These are phyloP conservation scores for Polietes domitor DNA, from an alignment of 2,888 invertebrate genomes.

Conservation along the genomic window DNA sequence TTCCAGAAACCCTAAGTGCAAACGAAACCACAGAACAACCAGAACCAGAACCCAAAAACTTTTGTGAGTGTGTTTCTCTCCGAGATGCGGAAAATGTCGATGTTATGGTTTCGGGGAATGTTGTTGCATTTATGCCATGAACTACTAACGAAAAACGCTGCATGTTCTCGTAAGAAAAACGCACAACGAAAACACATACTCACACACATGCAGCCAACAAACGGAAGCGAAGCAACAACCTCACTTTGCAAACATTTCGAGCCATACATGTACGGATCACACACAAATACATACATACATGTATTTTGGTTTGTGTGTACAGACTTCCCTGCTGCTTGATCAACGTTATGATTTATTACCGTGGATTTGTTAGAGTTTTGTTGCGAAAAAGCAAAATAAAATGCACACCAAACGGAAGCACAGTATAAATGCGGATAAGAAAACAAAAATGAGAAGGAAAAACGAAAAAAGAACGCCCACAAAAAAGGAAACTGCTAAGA, in stretches of 20 bases:
- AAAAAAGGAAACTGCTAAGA: slow-evolving; percentile 3
- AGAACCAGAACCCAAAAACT: background rate
- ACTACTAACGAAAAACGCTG: background rate
- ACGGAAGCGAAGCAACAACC: slow-evolving; percentile 11
- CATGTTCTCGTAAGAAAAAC: background rate
- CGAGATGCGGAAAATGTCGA: slow-evolving; percentile 23
- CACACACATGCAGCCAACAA: background rate
- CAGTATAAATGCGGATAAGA: slow-evolving; percentile 33
- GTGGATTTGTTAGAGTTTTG: slow-evolving; percentile 38
- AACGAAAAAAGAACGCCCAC: background rate
- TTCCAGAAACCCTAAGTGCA: background rate
- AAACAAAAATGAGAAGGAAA: background rate
- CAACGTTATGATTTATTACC: slow-evolving; percentile 37
- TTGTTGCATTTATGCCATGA: slow-evolving; percentile 13
- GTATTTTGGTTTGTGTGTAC: background rate
- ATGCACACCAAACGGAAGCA: slow-evolving; percentile 23
- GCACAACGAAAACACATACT: background rate
- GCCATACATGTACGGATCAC: background rate
- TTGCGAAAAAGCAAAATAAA: slow-evolving; percentile 8
- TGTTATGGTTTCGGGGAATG: slow-evolving; percentile 26
- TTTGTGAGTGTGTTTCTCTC: background rate
- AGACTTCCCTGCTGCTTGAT: background rate
- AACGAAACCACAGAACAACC: background rate
- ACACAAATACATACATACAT: background rate
- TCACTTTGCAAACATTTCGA: slow-evolving; percentile 19